Evolutionary conservation across 2,888 invertebrate genomes (phyloP).

Genomic region (Eulithis prunata): DNA sequence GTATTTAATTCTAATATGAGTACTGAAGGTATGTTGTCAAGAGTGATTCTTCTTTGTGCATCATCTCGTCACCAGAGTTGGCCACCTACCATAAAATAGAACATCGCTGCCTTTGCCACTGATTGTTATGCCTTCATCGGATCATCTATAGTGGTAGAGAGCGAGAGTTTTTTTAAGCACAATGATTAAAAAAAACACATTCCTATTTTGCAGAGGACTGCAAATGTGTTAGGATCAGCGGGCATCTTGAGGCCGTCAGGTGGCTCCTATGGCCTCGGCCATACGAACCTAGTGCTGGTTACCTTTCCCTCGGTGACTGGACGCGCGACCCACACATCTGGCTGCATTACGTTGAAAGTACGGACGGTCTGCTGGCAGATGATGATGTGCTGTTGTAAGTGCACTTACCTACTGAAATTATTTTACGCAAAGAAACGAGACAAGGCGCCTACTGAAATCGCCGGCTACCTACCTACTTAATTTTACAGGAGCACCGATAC

Average conservation of each 20-base stretch:
- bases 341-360: slow-evolving; percentile 66
- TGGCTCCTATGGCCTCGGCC: slow-evolving; percentile 55
- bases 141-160: too few species aligned
- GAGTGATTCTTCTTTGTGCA: too few species aligned
- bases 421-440: neutral
- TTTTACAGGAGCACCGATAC: slow-evolving; percentile 59
- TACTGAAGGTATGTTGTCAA: too few species aligned
- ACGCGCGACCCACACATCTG: slow-evolving; percentile 60
- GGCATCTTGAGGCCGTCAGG: slow-evolving; percentile 62
- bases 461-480: neutral
- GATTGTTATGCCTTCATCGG: too few species aligned
- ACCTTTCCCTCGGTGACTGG: slow-evolving; percentile 65
- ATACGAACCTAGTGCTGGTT: slow-evolving; percentile 54
- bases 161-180: too few species aligned
- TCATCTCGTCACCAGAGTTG: too few species aligned
- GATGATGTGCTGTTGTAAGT: slow-evolving; percentile 67
- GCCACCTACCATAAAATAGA: too few species aligned
- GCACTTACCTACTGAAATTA: neutral
- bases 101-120: too few species aligned
- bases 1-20: too few species aligned
- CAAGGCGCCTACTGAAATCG: neutral
- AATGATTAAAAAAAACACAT: neutral
- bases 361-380: slow-evolving; percentile 58
- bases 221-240: slow-evolving; percentile 62
- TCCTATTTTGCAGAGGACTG: slow-evolving; percentile 49